A percentile compares a stretch with the other conserved stretches of the same genome.
phyloP scores from a whole-genome alignment of 1,140 invertebrate genomes.

The Drosophila ercepeae region DNA sequence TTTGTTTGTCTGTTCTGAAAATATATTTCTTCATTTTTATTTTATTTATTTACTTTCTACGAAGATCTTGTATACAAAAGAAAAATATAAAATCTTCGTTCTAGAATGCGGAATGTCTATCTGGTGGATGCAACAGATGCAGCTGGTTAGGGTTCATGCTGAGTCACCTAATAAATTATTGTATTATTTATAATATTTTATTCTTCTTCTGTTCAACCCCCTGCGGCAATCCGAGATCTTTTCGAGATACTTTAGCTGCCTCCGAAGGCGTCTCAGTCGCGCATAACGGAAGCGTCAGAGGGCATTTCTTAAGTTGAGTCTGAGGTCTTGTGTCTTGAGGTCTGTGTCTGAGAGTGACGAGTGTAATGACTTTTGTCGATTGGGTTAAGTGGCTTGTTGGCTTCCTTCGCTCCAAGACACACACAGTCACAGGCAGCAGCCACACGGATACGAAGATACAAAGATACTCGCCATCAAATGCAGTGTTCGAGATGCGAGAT shows the following conservation, averaged over 20 bases:
- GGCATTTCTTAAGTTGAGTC: conserved; percentile 16
- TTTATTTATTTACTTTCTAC: conserved; percentile 76
- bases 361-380: conserved; percentile 82
- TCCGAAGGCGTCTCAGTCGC: conserved; percentile 20
- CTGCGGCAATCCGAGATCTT: conserved; percentile 21
- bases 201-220: conserved; percentile 30
- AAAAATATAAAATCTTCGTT: conserved; percentile 27
- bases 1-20: conserved; percentile 44
- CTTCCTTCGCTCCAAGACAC: conserved; percentile 63
- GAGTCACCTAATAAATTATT: conserved; percentile 61
- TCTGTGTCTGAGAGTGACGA: conserved; percentile 62
- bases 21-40: conserved; percentile 76
- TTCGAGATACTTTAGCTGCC: conserved; percentile 17
- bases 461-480: conserved; percentile 49
- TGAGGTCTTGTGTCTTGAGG: conserved; percentile 1
- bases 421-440: conserved; percentile 30
- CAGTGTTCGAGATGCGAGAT: conserved; percentile 57
- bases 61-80: conserved; percentile 53
- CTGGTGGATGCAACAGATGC: conserved; percentile 58
- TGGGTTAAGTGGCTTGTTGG: conserved; percentile 81
- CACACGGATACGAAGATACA: conserved; percentile 7
- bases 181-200: conserved; percentile 82
- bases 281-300: conserved; percentile 69
- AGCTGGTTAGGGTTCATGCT: conserved; percentile 12
- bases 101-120: conserved; percentile 16